Evolutionary conservation across 2,113 vertebrate species (phyloP), one percentile per base, ranked within the genome.

Genomic region (Porphyrio hochstetteri): DNA sequence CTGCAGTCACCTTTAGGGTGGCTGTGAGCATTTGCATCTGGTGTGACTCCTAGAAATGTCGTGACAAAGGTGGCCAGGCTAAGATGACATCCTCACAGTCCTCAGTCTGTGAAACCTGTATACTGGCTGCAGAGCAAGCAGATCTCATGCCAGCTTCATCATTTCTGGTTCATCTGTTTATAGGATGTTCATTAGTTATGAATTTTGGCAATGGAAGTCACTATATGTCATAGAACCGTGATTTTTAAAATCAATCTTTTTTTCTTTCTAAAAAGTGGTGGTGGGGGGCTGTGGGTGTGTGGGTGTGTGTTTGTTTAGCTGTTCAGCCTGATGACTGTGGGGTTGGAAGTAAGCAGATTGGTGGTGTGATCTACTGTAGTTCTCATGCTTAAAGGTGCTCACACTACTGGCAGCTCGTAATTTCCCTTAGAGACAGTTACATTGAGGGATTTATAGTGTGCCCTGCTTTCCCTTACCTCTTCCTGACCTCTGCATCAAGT

Each of bases 361-460:
- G 40, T 36, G 16, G 0, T 44, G 16, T 14, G 14, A 7, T 44
- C 35, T 79, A 61, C 57, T 29, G 5, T 27, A 64, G 17, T 48
- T 55, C 35, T 59, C 52, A n/a, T 15, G 36, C n/a, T 52, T 50
- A 29, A 33, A 60, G 10, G 20, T 28, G 21, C 31, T 80, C 31
- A 19, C 18, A 42, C 6, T 4, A 42, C 10, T 0, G 0, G 4
- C 36, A 75, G 56, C 12, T 68, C 20, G 27, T 0, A 0, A 13
- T n/a, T 60, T 52, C 27, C 27, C 50, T 44, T 29, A 40, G 11
- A 79, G 50, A n/a, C 4, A 16, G 18, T 33, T 36, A 55, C 7
- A 21, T 0, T 1, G 19, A 69, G 12, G 57, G 16, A 42, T 69
- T 86, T 68, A 33, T 52, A 56, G 23, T 2, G 1, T 4, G 31